phyloP scores from a whole-genome alignment of 2,888 invertebrate genomes.

The Xestia rhomboidea region DNA sequence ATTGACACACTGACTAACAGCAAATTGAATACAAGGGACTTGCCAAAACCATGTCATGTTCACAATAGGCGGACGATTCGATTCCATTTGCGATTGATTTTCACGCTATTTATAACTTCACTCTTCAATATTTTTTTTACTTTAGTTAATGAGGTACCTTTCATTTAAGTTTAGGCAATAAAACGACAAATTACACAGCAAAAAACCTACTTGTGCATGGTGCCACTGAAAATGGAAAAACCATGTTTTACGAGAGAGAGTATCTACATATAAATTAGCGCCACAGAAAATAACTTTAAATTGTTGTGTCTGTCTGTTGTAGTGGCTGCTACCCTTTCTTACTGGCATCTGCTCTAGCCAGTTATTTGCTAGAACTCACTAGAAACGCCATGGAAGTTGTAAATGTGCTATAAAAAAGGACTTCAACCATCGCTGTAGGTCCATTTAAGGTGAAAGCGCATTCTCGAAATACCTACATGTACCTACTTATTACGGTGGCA shows the following conservation, averaged over 20 bases:
- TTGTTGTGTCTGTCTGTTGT: too few relatives aligned
- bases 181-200: background rate
- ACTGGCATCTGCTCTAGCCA: background rate
- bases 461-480: too few relatives aligned
- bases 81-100: slow-evolving; percentile 47
- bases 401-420: background rate
- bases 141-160: slow-evolving; percentile 23
- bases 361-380: background rate
- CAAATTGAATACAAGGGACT: slow-evolving; percentile 27
- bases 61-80: slow-evolving; percentile 35
- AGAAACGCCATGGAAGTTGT: background rate
- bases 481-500: background rate
- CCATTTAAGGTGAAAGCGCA: too few relatives aligned
- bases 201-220: background rate
- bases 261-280: background rate
- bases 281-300: background rate
- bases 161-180: background rate
- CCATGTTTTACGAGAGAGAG: background rate
- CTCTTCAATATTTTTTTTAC: background rate
- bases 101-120: slow-evolving; percentile 13
- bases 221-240: background rate
- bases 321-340: background rate
- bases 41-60: slow-evolving; percentile 38
- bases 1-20: slow-evolving; percentile 66
- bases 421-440: too few relatives aligned